These are phyloP conservation scores for Drosophila repletoides DNA, from an alignment of 1,140 invertebrate species.

Conservation along the genomic window DNA sequence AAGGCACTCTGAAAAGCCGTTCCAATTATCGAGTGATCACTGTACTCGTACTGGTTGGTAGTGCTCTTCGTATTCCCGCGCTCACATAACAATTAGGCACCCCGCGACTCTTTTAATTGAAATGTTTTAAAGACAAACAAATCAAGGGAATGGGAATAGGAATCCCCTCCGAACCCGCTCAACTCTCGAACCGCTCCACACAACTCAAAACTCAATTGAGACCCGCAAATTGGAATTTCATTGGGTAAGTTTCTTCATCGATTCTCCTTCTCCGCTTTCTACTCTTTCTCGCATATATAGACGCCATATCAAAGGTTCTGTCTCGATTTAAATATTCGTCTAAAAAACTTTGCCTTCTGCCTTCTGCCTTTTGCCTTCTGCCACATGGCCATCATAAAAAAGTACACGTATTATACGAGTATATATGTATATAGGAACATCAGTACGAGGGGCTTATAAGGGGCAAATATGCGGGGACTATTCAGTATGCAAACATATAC, in stretches of 20 bases:
- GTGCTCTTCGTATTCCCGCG: conserved; percentile 16
- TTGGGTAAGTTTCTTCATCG: conserved; percentile 20
- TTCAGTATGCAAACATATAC: conserved; percentile 30
- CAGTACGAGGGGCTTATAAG: too few relatives aligned
- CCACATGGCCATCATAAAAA: conserved; percentile 65
- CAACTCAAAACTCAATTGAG: conserved; percentile 26
- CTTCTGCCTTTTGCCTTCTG: conserved; percentile 44
- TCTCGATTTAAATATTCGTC: too few relatives aligned
- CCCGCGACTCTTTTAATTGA: conserved; percentile 67
- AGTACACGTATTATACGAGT: conserved; percentile 39
- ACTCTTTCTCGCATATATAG: neutral
- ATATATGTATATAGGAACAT: too few relatives aligned
- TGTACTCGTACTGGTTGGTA: too few relatives aligned
- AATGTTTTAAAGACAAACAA: conserved; percentile 59
- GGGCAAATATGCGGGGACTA: conserved; percentile 33
- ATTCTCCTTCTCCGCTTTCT: too few relatives aligned
- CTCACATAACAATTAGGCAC: conserved; percentile 58
- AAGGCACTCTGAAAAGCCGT: too few relatives aligned
- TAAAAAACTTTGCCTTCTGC: too few relatives aligned
- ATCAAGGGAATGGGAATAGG: conserved; percentile 31
- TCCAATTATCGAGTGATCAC: too few relatives aligned
- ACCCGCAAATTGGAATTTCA: conserved; percentile 42
- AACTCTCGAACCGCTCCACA: too few relatives aligned
- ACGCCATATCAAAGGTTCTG: too few relatives aligned
- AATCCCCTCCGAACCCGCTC: neutral